These are phyloP conservation scores for Aix galericulata DNA, from an alignment of 2,113 vertebrate genomes.

Conservation along the genomic window DNA sequence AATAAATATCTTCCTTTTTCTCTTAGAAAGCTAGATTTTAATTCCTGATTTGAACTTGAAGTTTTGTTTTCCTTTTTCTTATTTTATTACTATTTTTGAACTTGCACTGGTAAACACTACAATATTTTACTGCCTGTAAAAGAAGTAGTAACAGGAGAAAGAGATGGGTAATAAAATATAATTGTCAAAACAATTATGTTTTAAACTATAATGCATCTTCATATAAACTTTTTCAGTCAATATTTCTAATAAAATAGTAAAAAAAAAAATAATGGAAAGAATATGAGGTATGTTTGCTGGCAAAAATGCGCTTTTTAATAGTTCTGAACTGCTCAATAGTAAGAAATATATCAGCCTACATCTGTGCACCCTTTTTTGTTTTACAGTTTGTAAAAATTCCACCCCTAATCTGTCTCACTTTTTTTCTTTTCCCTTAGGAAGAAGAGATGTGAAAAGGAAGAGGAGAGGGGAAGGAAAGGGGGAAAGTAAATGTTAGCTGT, in stretches of 20 bases:
- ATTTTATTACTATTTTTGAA: not conserved
- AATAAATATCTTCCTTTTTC: constrained; percentile 58
- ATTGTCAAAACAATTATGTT: constrained; percentile 29
- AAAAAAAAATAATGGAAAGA: not conserved
- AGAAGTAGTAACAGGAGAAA: constrained; percentile 1
- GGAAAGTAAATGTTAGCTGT: not conserved
- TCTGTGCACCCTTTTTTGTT: not conserved
- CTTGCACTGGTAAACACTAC: not conserved
- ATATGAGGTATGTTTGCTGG: not conserved
- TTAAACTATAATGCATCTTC: not conserved
- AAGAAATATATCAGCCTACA: not conserved
- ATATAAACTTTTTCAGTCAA: not conserved
- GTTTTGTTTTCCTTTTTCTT: not conserved
- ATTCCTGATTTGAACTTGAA: not conserved
- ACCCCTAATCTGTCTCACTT: not conserved
- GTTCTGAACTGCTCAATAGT: not conserved
- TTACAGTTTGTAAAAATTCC: not conserved
- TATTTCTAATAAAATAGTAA: not conserved
- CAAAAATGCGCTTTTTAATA: not conserved
- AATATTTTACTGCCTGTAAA: constrained; percentile 30
- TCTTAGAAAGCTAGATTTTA: constrained; percentile 45
- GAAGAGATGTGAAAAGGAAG: not conserved
- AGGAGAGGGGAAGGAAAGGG: not conserved
- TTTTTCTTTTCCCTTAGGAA: not conserved
- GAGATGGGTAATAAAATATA: not conserved